Conservation (phyloP, 37 sponge, comb jelly and placozoan genomes). For the Haliclona indistincta region DNA sequence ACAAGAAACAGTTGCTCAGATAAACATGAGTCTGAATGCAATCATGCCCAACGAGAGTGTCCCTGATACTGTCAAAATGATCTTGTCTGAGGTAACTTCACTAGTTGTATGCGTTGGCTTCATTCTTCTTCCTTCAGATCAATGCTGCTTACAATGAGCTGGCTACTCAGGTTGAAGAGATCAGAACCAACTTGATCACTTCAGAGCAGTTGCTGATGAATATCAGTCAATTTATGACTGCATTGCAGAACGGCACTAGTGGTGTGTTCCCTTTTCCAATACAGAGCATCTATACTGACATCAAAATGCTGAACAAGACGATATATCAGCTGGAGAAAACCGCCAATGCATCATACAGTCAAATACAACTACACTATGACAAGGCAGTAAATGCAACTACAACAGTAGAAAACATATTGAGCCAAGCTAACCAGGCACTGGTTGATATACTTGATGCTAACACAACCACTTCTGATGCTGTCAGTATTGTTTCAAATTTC, state of each 20-base stretch:
- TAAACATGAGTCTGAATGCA: conserved; percentile 4
- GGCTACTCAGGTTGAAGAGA: neutral
- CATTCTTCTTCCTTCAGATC: neutral
- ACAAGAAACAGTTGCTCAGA: neutral
- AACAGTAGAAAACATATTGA: neutral
- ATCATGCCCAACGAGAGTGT: conserved; percentile 12
- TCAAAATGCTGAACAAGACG: neutral
- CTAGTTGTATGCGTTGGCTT: neutral
- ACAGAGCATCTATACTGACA: too few relatives aligned
- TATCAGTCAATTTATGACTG: too few relatives aligned
- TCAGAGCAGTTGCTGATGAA: too few relatives aligned
- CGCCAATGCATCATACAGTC: neutral
- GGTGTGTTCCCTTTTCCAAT: too few relatives aligned
- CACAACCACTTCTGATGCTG: neutral
- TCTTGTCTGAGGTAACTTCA: conserved; percentile 4
- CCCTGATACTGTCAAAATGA: neutral
- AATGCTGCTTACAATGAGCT: neutral
- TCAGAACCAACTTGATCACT: neutral
- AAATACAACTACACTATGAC: too few relatives aligned
- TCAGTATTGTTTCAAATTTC: neutral
- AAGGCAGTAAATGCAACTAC: too few relatives aligned
- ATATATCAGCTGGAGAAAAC: neutral
- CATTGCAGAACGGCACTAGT: too few relatives aligned
- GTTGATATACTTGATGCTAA: neutral
- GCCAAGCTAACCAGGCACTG: neutral